Conservation (phyloP, 2,113 vertebrate genomes). For the Callaeas wilsoni region DNA sequence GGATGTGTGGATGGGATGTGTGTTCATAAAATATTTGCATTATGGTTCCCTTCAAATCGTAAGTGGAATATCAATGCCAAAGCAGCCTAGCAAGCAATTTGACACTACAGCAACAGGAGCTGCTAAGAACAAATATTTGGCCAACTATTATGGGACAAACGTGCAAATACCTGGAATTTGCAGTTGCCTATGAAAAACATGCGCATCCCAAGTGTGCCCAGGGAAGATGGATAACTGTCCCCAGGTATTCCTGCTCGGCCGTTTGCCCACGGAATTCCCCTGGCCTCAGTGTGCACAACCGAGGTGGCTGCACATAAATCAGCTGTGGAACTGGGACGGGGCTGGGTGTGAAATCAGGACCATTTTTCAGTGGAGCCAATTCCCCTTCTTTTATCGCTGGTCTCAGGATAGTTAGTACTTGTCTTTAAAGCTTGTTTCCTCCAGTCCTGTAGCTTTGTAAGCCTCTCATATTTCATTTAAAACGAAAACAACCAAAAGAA, state of each 20-base stretch:
- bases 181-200: not conserved
- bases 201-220: rapidly evolving
- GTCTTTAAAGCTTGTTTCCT: constrained; percentile 38
- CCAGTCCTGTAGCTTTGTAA: not conserved
- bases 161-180: not conserved
- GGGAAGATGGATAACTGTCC: not conserved
- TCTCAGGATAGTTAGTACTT: constrained; percentile 48
- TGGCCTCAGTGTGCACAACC: not conserved
- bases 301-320: not conserved
- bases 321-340: not conserved
- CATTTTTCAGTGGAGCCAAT: constrained; percentile 14
- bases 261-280: not conserved
- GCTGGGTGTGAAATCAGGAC: not conserved
- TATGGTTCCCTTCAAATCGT: not conserved
- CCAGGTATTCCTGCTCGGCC: not conserved
- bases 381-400: constrained; percentile 5
- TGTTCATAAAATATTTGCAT: not conserved
- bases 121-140: constrained; percentile 35
- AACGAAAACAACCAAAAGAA: constrained; percentile 27
- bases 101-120: not conserved
- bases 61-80: not conserved
- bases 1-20: not conserved
- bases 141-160: not conserved
- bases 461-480: constrained; percentile 35
- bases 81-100: not conserved